A percentile compares a stretch with the other conserved stretches of the same genome.
Evolutionary conservation across 2,888 invertebrate species (phyloP).

Genomic region (Drosophila fungiperda): DNA sequence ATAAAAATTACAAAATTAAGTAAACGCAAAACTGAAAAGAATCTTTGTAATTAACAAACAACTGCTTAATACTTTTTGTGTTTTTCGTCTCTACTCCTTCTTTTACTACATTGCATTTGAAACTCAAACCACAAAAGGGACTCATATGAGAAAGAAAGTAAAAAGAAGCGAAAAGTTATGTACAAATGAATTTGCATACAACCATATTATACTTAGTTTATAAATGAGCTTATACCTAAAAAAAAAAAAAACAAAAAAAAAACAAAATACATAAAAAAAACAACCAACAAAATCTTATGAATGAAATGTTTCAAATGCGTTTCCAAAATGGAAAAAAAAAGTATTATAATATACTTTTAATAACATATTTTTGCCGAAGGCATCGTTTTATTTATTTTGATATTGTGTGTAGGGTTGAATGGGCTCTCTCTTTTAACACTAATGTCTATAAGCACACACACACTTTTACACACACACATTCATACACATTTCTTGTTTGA

Average conservation of each 20-base stretch:
- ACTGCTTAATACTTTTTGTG: conserved; percentile 82
- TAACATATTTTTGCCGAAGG: conserved; percentile 28
- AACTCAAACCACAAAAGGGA: conserved; percentile 79
- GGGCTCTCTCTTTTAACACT: conserved; percentile 22
- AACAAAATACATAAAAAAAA: conserved; percentile 18
- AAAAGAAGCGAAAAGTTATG: conserved; percentile 83
- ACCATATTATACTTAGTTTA: conserved; percentile 60
- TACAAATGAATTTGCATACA: conserved; percentile 68
- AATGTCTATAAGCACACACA: conserved; percentile 30
- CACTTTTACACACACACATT: conserved; percentile 13
- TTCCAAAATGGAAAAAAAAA: conserved; percentile 30
- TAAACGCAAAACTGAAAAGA: conserved; percentile 53
- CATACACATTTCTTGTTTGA: conserved; percentile 19
- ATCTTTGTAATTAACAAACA: conserved; percentile 73
- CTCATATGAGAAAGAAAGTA: conserved; percentile 84
- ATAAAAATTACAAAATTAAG: conserved; percentile 13
- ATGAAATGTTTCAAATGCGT: conserved; percentile 65
- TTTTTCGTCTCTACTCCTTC: conserved; percentile 83
- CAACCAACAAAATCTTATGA: conserved; percentile 13
- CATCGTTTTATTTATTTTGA: conserved; percentile 53
- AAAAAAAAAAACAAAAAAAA: conserved; percentile 13
- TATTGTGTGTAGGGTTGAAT: conserved; percentile 39
- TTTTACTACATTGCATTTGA: conserved; percentile 82
- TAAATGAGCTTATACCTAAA: conserved; percentile 52
- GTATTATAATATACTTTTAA: conserved; percentile 51